Conservation (phyloP, 1,140 invertebrate genomes). For the Marisa cornuarietis region DNA sequence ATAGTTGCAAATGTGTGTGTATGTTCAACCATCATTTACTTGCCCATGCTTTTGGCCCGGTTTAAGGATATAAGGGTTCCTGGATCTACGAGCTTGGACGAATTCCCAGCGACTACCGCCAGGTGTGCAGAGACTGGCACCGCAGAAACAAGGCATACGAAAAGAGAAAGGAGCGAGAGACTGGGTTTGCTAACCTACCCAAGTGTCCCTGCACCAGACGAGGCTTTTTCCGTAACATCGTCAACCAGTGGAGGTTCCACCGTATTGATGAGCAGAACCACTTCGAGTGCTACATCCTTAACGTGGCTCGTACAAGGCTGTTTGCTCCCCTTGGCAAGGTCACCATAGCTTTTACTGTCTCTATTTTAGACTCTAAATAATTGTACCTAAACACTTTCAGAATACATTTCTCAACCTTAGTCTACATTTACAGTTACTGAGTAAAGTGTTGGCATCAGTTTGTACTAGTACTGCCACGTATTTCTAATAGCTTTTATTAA, state of each 20-base stretch:
- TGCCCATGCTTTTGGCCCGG: neutral
- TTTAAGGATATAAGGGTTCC: neutral
- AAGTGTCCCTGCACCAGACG: neutral
- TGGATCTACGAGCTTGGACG: neutral
- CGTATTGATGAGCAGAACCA: neutral
- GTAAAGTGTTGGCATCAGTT: too few relatives aligned
- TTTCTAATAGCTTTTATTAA: too few relatives aligned
- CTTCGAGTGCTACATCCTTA: neutral
- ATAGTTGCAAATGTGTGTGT: neutral
- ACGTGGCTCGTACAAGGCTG: neutral
- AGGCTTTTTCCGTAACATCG: neutral
- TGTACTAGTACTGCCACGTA: too few relatives aligned
- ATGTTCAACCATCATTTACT: neutral
- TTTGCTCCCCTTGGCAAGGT: constrained; percentile 3
- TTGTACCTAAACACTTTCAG: too few relatives aligned
- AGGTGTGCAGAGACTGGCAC: neutral
- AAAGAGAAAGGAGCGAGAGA: neutral
- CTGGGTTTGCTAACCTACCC: neutral
- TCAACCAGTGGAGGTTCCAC: neutral
- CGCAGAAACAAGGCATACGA: neutral
- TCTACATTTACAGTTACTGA: too few relatives aligned
- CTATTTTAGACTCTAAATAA: too few relatives aligned
- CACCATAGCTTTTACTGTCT: too few relatives aligned
- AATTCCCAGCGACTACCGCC: neutral
- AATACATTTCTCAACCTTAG: too few relatives aligned